Base-by-base conservation (phyloP, 2,113 vertebrate genomes). In the Thryonomys swinderianus region DNA sequence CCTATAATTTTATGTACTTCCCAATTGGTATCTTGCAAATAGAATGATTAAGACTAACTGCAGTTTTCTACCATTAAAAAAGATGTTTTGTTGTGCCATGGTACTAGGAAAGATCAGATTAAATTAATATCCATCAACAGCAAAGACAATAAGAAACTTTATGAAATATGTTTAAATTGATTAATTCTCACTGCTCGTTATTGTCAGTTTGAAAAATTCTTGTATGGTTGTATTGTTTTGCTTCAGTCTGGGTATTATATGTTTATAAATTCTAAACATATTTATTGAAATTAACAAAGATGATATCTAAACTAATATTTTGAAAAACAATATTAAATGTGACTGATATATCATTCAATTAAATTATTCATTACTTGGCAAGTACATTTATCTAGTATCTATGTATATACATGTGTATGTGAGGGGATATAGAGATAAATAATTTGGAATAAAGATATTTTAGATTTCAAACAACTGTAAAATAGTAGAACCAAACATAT, bases 31-130 rank as follows among this genome's bases (percentile, higher is more conserved):
- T 85, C 27, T 0, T 82, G 2, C 66, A 94, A 82, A 80, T 42
- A 66, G 42, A 90, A 95, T 88, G 53, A 96, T 95, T 79, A 92
- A 80, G 45, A 94, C 91, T 80, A 85, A 95, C 85, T 85, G 48
- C 4, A 92, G 84, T 83, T 95, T 48, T 95, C 10, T 80, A 16
- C 59, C 73, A 67, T 92, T 88, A 79, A 93, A 79, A 69, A 89
- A 80, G 8, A 59, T 89, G 83, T 92, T 88, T 81, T 40, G 7
- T 81, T 94, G 34, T 94, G 37, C 42, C 37, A 90, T 69, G 5
- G 23, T 91, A 83, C n/a, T n/a, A 84, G 18, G 13, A 91, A 93
- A 91, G 14, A 64, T 2, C 10, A 67, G 32, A 82, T 86, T 79
- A 95, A 88, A 48, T 76, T 95, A 74, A 45, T 62, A 32, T 34